phyloP scores from a whole-genome alignment of 2,888 invertebrate genomes.

The Timema podura region DNA sequence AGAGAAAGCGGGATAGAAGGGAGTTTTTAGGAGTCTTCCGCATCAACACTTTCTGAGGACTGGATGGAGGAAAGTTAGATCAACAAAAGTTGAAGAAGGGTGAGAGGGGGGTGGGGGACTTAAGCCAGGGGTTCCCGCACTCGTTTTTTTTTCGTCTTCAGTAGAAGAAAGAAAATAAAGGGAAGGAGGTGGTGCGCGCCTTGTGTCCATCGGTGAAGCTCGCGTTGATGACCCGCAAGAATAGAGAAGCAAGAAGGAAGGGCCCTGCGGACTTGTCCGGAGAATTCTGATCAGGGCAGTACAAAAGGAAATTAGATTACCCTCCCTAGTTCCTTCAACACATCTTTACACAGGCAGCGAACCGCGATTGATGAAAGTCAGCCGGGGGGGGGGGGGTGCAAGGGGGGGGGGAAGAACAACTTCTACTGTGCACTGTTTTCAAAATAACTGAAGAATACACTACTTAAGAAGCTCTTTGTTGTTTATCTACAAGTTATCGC shows the following conservation, averaged over 20 bases:
- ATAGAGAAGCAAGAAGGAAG: neutral
- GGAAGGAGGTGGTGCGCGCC: neutral
- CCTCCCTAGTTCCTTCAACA: neutral
- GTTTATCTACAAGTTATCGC: no score
- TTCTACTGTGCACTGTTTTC: no score
- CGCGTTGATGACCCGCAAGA: slow-evolving; percentile 12
- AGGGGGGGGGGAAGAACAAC: no score
- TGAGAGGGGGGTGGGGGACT: neutral
- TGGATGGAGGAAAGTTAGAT: slow-evolving; percentile 9
- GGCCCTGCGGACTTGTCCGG: neutral
- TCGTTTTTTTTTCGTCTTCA: neutral
- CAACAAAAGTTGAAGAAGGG: slow-evolving; percentile 6
- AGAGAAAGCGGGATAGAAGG: neutral
- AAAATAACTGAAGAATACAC: no score
- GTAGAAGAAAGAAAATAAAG: neutral
- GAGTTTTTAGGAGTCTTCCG: slow-evolving; percentile 6
- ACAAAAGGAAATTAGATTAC: slow-evolving; percentile 8
- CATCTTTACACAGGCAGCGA: no score
- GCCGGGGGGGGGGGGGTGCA: no score
- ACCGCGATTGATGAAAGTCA: no score
- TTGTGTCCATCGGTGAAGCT: slow-evolving; percentile 5
- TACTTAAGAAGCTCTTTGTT: no score
- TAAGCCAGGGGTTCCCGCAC: no score
- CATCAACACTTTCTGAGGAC: slow-evolving; percentile 8
- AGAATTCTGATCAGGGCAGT: neutral